A percentile compares a stretch with the other conserved stretches of the same genome.
Evolutionary conservation across 1,140 invertebrate genomes (phyloP).

Genomic region (Drosophila lacteicornis): DNA sequence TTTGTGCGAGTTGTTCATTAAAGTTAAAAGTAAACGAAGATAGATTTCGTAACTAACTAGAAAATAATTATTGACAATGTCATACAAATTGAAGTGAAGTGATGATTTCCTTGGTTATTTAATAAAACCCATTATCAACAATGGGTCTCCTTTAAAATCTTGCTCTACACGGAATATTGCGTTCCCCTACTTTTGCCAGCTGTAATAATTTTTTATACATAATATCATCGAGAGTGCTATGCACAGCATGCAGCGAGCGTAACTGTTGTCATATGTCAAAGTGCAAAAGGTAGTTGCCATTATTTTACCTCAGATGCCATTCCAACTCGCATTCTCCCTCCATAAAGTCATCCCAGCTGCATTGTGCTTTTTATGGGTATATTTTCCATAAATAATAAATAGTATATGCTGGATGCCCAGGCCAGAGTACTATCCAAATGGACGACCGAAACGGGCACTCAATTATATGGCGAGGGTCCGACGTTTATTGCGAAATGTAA

Average conservation of each 20-base stretch:
- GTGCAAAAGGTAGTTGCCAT: slow-evolving; percentile 52
- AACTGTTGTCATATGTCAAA: slow-evolving; percentile 63
- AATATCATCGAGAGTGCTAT: slow-evolving; percentile 16
- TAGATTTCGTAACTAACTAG: slow-evolving; percentile 1
- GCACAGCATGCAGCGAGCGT: slow-evolving; percentile 34
- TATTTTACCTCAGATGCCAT: slow-evolving; percentile 44
- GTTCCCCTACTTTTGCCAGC: slow-evolving; percentile 10
- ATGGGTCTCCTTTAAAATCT: background rate
- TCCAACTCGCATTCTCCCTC: background rate
- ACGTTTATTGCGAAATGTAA: slow-evolving; percentile 75
- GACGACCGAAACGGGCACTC: slow-evolving; percentile 25
- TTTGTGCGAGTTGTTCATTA: slow-evolving; percentile 73
- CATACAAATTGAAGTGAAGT: background rate
- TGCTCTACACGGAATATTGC: slow-evolving; percentile 9
- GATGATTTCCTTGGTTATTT: background rate
- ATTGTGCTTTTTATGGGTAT: slow-evolving; percentile 71
- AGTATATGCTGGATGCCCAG: slow-evolving; percentile 28
- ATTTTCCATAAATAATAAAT: slow-evolving; percentile 72
- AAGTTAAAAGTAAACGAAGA: slow-evolving; percentile 43
- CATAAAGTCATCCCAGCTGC: slow-evolving; percentile 3
- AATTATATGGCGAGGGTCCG: slow-evolving; percentile 49
- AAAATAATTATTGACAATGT: slow-evolving; percentile 1
- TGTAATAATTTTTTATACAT: slow-evolving; percentile 50
- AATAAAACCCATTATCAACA: background rate
- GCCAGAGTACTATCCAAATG: slow-evolving; percentile 17